A percentile compares a stretch with the other conserved stretches of the same genome.
phyloP scores from a whole-genome alignment of 2,797 vertebrate species.

The Sciaenops ocellatus region DNA sequence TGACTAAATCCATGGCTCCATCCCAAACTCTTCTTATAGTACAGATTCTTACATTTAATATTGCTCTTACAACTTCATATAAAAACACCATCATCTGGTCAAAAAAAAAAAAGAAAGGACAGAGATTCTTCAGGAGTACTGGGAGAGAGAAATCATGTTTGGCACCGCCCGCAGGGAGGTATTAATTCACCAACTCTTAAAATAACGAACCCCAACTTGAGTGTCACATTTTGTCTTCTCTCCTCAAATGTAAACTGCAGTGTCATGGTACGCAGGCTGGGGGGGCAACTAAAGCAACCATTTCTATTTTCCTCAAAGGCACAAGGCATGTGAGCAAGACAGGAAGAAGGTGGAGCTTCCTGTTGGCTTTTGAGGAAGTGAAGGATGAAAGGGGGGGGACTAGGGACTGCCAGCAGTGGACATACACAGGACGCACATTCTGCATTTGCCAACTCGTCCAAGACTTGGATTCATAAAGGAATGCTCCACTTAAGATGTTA shows the following conservation, averaged over 20 bases:
- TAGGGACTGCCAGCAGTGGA: slow-evolving; percentile 65
- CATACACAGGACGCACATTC: slow-evolving; percentile 43
- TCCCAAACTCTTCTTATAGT: slow-evolving; percentile 34
- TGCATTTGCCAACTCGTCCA: slow-evolving; percentile 31
- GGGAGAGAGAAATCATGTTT: slow-evolving; percentile 27
- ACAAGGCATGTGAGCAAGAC: slow-evolving; percentile 51
- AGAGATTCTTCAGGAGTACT: slow-evolving; percentile 28
- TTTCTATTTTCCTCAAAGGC: slow-evolving; percentile 41
- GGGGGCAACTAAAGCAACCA: slow-evolving; percentile 21
- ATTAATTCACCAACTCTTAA: slow-evolving; percentile 27
- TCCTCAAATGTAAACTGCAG: slow-evolving; percentile 64
- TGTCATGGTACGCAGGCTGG: slow-evolving; percentile 13
- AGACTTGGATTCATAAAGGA: slow-evolving; percentile 5
- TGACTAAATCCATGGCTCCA: slow-evolving; percentile 40
- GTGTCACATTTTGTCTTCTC: slow-evolving; percentile 5
- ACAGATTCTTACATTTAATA: slow-evolving; percentile 33
- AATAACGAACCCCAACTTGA: slow-evolving; percentile 44
- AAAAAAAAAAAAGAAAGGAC: slow-evolving; percentile 25
- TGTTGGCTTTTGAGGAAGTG: slow-evolving; percentile 72
- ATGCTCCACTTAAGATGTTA: slow-evolving; percentile 1
- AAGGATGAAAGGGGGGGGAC: slow-evolving; percentile 48
- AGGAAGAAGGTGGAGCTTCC: slow-evolving; percentile 78
- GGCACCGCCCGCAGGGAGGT: slow-evolving; percentile 17
- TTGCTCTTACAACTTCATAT: slow-evolving; percentile 54
- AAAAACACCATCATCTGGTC: slow-evolving; percentile 40